A percentile compares a stretch with the other conserved stretches of the same genome.
Evolutionary conservation across 23 tunicate genomes (phyloP).

Genomic region (Ciona savignyi): DNA sequence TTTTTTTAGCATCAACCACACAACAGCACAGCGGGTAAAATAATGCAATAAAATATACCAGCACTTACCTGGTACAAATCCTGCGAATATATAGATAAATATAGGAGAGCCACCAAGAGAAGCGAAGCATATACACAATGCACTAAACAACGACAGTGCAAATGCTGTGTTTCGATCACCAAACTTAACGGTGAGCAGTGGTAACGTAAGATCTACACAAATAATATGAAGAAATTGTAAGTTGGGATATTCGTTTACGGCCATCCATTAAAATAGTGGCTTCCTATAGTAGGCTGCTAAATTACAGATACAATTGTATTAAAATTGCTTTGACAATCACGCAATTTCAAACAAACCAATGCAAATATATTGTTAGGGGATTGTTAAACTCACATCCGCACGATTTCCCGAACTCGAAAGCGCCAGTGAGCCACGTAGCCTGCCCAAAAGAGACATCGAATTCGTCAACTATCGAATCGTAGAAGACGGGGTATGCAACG

Average conservation of each 20-base stretch:
- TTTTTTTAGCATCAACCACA: too few relatives aligned
- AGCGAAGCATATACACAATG: neutral
- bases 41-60: too few relatives aligned
- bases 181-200: neutral
- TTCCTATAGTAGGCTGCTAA: too few relatives aligned
- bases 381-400: slow-evolving; percentile 9
- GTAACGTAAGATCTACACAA: neutral
- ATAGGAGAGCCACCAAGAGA: neutral
- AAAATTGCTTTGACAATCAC: too few relatives aligned
- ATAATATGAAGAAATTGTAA: too few relatives aligned
- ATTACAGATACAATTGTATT: too few relatives aligned
- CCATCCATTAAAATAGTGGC: too few relatives aligned
- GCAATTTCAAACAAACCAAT: too few relatives aligned
- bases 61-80: neutral
- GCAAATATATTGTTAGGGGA: too few relatives aligned
- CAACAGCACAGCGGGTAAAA: too few relatives aligned
- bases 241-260: too few relatives aligned
- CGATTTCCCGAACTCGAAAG: slow-evolving; percentile 15
- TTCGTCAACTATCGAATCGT: slow-evolving; percentile 9
- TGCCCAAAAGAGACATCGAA: slow-evolving; percentile 7
- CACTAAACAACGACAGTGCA: neutral
- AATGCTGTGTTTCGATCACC: neutral
- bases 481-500: slow-evolving; percentile 10
- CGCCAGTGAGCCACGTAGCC: slow-evolving; percentile 28
- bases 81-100: neutral